Conservation (phyloP, 1,140 invertebrate species). For the Papilio xuthus region DNA sequence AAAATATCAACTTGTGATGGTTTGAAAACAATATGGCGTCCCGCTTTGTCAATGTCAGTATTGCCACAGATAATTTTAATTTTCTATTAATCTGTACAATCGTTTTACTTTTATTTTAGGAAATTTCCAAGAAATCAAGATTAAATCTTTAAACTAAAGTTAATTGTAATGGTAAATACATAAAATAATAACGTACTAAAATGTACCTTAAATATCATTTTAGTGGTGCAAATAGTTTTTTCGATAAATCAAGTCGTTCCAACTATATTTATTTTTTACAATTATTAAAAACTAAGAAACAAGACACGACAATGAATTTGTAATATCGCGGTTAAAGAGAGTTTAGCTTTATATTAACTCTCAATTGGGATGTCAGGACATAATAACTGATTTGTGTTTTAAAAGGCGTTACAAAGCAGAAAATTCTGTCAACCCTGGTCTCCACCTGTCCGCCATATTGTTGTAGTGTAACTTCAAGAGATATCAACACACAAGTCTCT, state of each 20-base stretch:
- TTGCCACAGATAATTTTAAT: neutral
- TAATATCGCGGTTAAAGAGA: too few relatives aligned
- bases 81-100: neutral
- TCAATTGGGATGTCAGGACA: neutral
- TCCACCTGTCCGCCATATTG: slow-evolving; percentile 15
- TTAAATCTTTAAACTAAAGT: neutral
- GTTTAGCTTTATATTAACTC: neutral
- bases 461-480: slow-evolving; percentile 33
- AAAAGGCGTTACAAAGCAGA: neutral
- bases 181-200: too few relatives aligned
- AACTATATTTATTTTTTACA: too few relatives aligned
- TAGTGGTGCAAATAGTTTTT: too few relatives aligned
- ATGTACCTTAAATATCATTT: too few relatives aligned
- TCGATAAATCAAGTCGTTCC: too few relatives aligned
- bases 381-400: neutral
- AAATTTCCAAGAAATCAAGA: neutral
- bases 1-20: slow-evolving; percentile 11
- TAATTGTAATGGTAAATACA: too few relatives aligned
- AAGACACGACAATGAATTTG: too few relatives aligned
- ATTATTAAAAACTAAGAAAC: too few relatives aligned
- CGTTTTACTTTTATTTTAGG: neutral
- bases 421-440: neutral
- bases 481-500: slow-evolving; percentile 10
- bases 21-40: slow-evolving; percentile 38
- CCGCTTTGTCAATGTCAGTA: slow-evolving; percentile 34